Evolutionary conservation across 2,113 vertebrate species (phyloP).

Genomic region (Rhea americana): DNA sequence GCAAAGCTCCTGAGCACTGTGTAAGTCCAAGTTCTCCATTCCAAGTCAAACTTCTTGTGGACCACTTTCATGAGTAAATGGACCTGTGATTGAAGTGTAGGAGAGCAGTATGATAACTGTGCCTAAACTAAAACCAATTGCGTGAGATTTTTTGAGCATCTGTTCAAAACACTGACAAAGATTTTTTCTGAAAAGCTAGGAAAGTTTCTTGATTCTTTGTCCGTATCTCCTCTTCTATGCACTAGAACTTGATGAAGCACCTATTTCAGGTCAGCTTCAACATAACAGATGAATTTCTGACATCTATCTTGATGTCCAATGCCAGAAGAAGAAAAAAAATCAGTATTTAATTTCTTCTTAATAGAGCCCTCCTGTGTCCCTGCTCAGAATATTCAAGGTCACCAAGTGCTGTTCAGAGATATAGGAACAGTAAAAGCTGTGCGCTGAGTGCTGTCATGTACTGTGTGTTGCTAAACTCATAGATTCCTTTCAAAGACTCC

Average conservation of each 20-base stretch:
- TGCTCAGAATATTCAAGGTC: slow-evolving; percentile 28
- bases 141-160: not conserved
- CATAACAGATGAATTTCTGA: slow-evolving; percentile 9
- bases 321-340: not conserved
- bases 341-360: slow-evolving; percentile 49
- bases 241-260: slow-evolving; percentile 21
- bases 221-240: not conserved
- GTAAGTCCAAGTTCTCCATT: not conserved
- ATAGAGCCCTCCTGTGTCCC: not conserved
- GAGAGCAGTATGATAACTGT: not conserved
- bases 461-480: not conserved
- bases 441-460: not conserved
- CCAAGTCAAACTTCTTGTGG: not conserved
- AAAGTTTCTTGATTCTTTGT: not conserved
- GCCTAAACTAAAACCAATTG: not conserved
- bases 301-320: slow-evolving; percentile 19
- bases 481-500: not conserved
- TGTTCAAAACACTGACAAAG: not conserved
- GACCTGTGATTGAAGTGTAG: not conserved
- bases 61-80: not conserved
- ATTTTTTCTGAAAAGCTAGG: not conserved
- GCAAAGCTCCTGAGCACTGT: not conserved
- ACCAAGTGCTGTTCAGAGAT: not conserved
- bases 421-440: not conserved
- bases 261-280: slow-evolving; percentile 19